Evolutionary conservation across 2,797 vertebrate genomes (phyloP), one percentile per base, ranked within the genome.

Genomic region (Melanotaenia parkinsoni): DNA sequence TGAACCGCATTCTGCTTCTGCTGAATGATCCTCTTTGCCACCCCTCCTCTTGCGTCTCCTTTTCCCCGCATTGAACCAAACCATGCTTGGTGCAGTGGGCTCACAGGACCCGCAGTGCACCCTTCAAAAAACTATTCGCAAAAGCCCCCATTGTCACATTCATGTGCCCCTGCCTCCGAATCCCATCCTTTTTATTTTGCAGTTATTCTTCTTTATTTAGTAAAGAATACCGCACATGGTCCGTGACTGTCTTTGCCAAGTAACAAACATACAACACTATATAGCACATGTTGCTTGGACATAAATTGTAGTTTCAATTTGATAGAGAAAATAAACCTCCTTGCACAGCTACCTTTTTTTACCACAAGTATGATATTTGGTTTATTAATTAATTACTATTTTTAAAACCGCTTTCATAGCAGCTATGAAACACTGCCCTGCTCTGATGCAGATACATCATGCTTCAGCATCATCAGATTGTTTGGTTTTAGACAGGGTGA

Each of bases 1-100:
- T 86, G 79, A 88, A 77, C 91, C 84, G 93, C 91, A 93, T 89
- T 92, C 86, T 91, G 87, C 91, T 91, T 73, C 80, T 88, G 86
- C 80, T 89, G 84, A 86, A 88, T 88, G 87, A 93, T 90, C 84
- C 82, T 88, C 80, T 73, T 76, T 81, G 76, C 76, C 26, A 81
- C 85, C 88, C 86, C 80, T 75, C 87, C 74, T 83, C 62, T 65
- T 47, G 37, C 67, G 43, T 77, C 80, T 74, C 83, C 82, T 81
- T 66, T 45, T 85, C 87, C 89, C 93, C 74, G 91, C 93, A 92
- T 90, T 94, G 91, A 94, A 93, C 90, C 91, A 94, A 89, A 91
- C 83, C 91, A 91, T 90, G 91, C 89, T 88, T 93, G 91, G 88
- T 95, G 93, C 95, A 92, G 92, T 86, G 93, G 80, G 79, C 88